phyloP scores from a whole-genome alignment of 2,113 vertebrate species.

The Podocnemis expansa region DNA sequence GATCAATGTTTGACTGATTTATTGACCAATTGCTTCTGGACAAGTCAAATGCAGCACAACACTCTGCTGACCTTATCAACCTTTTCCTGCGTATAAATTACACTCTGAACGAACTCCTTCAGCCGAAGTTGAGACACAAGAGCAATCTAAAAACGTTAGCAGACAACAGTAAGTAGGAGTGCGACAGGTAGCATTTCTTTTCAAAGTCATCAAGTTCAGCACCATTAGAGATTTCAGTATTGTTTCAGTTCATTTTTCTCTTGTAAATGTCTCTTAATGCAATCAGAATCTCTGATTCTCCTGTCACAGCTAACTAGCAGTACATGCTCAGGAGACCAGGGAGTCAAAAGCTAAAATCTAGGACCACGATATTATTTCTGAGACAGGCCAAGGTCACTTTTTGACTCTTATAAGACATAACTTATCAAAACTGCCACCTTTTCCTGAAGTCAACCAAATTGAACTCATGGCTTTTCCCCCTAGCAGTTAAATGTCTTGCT shows the following conservation, averaged over 20 bases:
- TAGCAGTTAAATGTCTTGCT: background rate
- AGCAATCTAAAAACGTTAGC: accelerated
- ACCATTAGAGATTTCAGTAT: background rate
- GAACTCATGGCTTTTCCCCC: background rate
- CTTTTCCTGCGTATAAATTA: background rate
- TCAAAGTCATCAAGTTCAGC: accelerated
- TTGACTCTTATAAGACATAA: background rate
- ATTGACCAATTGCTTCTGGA: background rate
- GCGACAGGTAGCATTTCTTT: accelerated
- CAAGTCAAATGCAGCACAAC: background rate
- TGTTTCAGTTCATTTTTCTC: background rate
- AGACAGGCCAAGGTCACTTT: background rate
- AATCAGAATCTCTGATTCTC: background rate
- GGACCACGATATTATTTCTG: background rate
- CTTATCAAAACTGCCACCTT: background rate
- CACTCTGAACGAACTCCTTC: background rate
- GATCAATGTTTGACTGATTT: background rate
- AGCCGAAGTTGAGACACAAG: accelerated
- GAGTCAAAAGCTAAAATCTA: background rate
- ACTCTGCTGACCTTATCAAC: background rate
- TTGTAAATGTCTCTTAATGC: accelerated
- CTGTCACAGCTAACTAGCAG: background rate
- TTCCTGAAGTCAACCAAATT: background rate
- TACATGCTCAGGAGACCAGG: background rate
- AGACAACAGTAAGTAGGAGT: accelerated